phyloP scores from a whole-genome alignment of 1,140 invertebrate species.

The Semibalanus balanoides region DNA sequence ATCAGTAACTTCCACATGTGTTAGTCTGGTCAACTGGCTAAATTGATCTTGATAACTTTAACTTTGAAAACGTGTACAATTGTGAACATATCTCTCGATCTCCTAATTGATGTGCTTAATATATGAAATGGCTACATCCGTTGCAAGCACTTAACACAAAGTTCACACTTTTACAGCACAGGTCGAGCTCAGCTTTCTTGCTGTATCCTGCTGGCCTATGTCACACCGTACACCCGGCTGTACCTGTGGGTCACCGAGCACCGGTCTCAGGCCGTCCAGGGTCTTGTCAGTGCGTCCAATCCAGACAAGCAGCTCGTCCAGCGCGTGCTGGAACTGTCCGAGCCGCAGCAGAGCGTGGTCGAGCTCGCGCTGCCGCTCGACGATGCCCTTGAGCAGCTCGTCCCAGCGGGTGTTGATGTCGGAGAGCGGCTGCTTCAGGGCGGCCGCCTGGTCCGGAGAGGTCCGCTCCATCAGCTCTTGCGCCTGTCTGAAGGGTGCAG shows the following conservation, averaged over 20 bases:
- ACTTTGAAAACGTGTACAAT: no score
- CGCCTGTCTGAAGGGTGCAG: conserved; percentile 53
- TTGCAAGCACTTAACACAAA: no score
- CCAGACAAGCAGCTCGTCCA: conserved; percentile 87
- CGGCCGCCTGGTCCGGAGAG: conserved; percentile 81
- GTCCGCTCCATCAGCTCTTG: conserved; percentile 81
- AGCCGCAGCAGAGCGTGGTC: conserved; percentile 83
- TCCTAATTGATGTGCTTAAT: no score
- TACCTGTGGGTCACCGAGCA: conserved; percentile 62
- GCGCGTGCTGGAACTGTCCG: conserved; percentile 93
- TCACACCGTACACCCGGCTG: no score
- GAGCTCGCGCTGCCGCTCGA: conserved; percentile 76
- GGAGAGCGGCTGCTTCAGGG: conserved; percentile 77
- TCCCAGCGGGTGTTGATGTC: conserved; percentile 89
- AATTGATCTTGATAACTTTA: no score
- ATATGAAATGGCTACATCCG: no score
- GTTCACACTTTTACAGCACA: no score
- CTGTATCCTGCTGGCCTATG: no score
- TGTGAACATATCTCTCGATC: no score
- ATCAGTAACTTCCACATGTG: no score
- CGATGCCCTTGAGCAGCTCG: conserved; percentile 66
- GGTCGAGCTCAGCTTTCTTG: no score
- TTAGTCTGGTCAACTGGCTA: no score
- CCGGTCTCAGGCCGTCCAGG: conserved; percentile 70
- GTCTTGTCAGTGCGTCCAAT: conserved; percentile 73